Base-by-base conservation (phyloP, 2,113 vertebrate species). In the Mesoclemmys tuberculata region DNA sequence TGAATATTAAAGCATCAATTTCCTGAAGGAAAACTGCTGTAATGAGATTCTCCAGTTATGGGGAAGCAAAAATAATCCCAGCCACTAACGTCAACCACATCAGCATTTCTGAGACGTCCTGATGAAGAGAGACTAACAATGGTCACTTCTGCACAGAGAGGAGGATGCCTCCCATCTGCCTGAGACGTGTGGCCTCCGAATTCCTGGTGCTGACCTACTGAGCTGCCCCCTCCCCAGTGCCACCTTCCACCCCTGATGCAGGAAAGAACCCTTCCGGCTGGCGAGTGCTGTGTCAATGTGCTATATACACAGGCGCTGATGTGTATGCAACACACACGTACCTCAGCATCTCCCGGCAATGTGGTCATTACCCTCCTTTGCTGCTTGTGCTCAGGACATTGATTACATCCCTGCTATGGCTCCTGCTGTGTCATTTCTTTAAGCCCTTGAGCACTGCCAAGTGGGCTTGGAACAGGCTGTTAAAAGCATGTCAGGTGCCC, bases 1-100 rank as follows among this genome's bases (percentile, higher is more conserved):
- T 96, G 95, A 98, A 95, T 96, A 97, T 95, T 95, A 97, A 97
- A 98, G 96, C 96, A 97, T 97, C 97, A 95, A 26, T 98, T 97
- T 98, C 97, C 97, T 97, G 97, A 91, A 98, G 93, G 96, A 98
- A 95, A 97, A 74, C 75, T 93, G 83, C 94, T 97, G 94, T 98
- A 98, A 99, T 98, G 98, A 98, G 96, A 97, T 89, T 84, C 89
- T 95, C 93, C 93, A 96, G 94, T 94, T 94, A 96, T 92, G 93
- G 90, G 92, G 92, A 93, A 55, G 56, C 71, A 5, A 5, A 46
- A 75, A 79, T 97, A 97, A 97, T 96, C 92, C 87, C 88, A 86
- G 82, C 90, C 90, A 81, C 85, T 92, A 82, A 92, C 31, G 85
- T 93, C 93, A 84, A 84, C 31, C 48, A 89, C 78, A 94, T 61